These are phyloP conservation scores for Muscicapa adusta DNA, from an alignment of 2,113 vertebrate genomes.

Conservation along the genomic window DNA sequence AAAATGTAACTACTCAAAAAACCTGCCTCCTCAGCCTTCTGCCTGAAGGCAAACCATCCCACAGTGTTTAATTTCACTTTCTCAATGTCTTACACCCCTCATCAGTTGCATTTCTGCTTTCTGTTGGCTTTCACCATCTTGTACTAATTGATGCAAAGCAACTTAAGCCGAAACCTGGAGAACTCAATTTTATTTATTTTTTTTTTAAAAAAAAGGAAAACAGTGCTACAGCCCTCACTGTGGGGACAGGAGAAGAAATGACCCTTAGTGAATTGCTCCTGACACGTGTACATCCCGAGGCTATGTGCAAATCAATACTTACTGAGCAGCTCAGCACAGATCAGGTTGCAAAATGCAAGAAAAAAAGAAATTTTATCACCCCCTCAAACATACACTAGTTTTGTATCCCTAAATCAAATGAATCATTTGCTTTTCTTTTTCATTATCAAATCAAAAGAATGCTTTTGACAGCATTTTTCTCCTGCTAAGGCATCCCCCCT, in stretches of 20 bases:
- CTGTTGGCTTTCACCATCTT: not conserved
- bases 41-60: not conserved
- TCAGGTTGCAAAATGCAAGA: not conserved
- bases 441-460: not conserved
- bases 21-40: not conserved
- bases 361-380: not conserved
- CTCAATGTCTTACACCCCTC: not conserved
- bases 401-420: not conserved
- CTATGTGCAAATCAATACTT: constrained; percentile 17
- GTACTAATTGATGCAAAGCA: not conserved
- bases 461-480: not conserved
- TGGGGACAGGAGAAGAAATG: not conserved
- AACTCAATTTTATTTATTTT: not conserved
- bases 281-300: not conserved
- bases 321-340: not conserved
- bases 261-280: constrained; percentile 5
- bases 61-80: not conserved
- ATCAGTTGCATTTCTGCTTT: not conserved
- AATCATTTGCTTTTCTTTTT: not conserved
- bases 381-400: not conserved
- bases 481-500: not conserved
- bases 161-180: not conserved
- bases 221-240: not conserved
- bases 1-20: not conserved
- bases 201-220: not conserved